A percentile compares a stretch with the other conserved stretches of the same genome.
phyloP scores from a whole-genome alignment of 92 coral and sea anemone genomes.

The Paragorgia papillata region DNA sequence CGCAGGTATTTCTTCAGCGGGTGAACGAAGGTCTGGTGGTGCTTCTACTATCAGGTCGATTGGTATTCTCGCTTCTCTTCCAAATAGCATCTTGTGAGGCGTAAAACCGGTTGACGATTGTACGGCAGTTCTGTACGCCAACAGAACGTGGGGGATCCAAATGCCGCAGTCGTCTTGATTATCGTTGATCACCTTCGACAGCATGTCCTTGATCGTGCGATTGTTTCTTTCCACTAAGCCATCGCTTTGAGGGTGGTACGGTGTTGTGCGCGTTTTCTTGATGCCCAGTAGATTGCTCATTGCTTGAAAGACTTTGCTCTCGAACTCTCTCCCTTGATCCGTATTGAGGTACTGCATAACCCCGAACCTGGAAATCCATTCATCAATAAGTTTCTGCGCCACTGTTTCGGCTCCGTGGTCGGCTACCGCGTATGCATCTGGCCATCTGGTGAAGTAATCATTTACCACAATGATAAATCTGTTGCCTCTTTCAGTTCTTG shows the following conservation, averaged over 20 bases:
- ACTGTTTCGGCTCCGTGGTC: constrained; percentile 38
- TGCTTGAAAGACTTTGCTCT: constrained; percentile 11
- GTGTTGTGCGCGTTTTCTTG: background rate
- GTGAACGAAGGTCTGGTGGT: background rate
- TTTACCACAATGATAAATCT: background rate
- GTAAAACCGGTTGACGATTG: constrained; percentile 17
- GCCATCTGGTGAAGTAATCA: constrained; percentile 10
- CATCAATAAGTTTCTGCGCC: constrained; percentile 31
- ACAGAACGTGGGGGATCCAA: constrained; percentile 25
- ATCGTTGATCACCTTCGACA: constrained; percentile 30
- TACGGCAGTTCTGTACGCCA: constrained; percentile 26
- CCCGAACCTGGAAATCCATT: constrained; percentile 36
- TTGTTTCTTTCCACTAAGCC: constrained; percentile 22
- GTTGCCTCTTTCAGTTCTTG: constrained; percentile 2
- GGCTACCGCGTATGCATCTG: constrained; percentile 4
- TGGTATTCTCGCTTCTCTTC: constrained; percentile 9
- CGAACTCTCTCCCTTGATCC: constrained; percentile 18
- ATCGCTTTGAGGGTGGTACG: constrained; percentile 26
- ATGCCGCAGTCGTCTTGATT: constrained; percentile 21
- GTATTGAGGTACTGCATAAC: constrained; percentile 13
- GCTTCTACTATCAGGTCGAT: constrained; percentile 1
- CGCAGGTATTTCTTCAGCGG: no score
- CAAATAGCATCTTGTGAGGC: constrained; percentile 20
- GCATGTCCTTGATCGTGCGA: constrained; percentile 28
- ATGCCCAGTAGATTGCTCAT: background rate